These are phyloP conservation scores for Macrobrachium nipponense DNA, from an alignment of 1,140 invertebrate genomes.

Conservation along the genomic window DNA sequence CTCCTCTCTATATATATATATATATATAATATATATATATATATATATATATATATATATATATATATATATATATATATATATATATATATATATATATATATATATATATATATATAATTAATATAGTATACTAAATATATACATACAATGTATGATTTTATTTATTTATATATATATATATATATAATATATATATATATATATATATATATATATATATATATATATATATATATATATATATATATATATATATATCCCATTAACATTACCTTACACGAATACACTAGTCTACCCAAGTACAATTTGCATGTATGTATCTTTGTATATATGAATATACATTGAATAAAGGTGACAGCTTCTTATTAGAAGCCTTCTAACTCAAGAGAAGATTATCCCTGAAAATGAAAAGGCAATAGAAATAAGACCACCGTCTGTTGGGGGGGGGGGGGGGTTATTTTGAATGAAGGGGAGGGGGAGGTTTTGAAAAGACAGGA, in stretches of 20 bases:
- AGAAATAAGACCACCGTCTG: too few species aligned
- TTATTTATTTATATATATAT: slow-evolving; percentile 6
- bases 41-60: neutral
- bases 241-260: neutral
- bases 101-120: slow-evolving; percentile 12
- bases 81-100: neutral
- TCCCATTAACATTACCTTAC: too few species aligned
- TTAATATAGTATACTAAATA: neutral
- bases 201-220: slow-evolving; percentile 22
- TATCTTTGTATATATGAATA: neutral
- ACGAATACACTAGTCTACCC: too few species aligned
- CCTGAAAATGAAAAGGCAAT: too few species aligned
- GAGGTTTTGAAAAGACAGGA: too few species aligned
- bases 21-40: too few species aligned
- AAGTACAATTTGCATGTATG: neutral
- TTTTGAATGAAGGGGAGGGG: too few species aligned
- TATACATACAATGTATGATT: neutral
- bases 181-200: slow-evolving; percentile 12
- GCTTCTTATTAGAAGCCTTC: too few species aligned
- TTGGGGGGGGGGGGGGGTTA: too few species aligned
- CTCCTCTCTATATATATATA: too few species aligned
- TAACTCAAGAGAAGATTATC: too few species aligned
- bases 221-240: slow-evolving; percentile 8
- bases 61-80: slow-evolving; percentile 10
- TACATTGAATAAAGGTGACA: neutral